Percentiles rank a stretch among this genome's conserved stretches.
Conservation (phyloP, 2,113 vertebrate species). For the Carlito syrichta region DNA sequence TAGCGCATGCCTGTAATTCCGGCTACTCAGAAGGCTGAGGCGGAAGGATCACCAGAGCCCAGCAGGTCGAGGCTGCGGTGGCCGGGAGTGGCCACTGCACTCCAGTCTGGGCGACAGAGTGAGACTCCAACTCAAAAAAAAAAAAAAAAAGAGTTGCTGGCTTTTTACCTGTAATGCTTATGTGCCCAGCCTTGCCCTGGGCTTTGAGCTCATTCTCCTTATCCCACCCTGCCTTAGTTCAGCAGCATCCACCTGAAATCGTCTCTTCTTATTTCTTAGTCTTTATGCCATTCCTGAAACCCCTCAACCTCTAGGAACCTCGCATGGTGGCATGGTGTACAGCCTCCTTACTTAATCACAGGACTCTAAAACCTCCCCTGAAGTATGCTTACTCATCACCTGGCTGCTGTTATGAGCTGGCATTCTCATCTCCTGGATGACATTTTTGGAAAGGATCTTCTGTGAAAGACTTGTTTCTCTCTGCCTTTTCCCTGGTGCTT, state of each 20-base stretch:
- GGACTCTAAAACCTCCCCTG: background rate
- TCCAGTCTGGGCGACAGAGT: too few relatives aligned
- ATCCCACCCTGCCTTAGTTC: background rate
- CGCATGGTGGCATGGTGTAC: background rate
- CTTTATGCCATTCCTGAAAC: background rate
- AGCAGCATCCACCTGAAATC: background rate
- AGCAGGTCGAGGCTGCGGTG: too few relatives aligned
- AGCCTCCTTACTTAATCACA: background rate
- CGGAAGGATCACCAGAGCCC: too few relatives aligned
- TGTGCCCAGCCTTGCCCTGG: background rate
- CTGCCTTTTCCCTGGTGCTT: background rate
- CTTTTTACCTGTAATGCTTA: background rate
- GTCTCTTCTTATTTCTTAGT: background rate
- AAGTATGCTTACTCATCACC: background rate
- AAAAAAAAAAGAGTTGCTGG: too few relatives aligned
- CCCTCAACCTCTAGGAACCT: background rate
- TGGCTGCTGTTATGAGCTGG: background rate
- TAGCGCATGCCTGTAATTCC: too few relatives aligned
- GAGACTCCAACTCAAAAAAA: too few relatives aligned
- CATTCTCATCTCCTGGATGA: background rate
- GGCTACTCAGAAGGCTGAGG: too few relatives aligned
- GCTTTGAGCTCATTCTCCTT: background rate
- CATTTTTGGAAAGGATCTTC: background rate
- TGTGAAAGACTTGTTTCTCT: background rate
- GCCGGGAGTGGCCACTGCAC: too few relatives aligned